These are phyloP conservation scores for Neotoma lepida DNA, from an alignment of 2,113 vertebrate species.

Conservation along the genomic window DNA sequence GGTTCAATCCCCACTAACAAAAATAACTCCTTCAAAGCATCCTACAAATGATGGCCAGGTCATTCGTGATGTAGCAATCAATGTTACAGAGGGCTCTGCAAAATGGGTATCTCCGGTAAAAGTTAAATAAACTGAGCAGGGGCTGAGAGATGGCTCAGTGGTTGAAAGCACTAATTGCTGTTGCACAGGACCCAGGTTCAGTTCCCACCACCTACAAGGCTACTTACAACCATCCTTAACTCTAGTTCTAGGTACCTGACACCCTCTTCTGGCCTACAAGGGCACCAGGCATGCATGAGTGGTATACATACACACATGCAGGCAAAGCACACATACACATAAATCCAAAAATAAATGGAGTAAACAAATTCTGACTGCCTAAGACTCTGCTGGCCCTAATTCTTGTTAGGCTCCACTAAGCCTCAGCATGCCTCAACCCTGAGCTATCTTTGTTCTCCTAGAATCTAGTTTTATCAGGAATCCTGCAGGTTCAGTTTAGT, in stretches of 20 bases:
- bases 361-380: background rate
- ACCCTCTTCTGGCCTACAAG: background rate
- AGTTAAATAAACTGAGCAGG: background rate
- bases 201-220: background rate
- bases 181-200: background rate
- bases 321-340: background rate
- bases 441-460: background rate
- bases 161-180: background rate
- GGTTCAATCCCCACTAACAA: background rate
- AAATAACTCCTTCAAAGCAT: background rate
- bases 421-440: background rate
- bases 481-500: background rate
- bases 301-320: background rate
- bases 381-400: background rate
- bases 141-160: background rate
- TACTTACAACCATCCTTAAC: background rate
- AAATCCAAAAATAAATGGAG: background rate
- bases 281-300: background rate
- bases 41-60: background rate
- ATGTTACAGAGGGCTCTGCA: background rate
- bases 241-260: background rate
- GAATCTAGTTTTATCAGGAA: background rate
- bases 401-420: background rate
- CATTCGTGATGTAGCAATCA: background rate
- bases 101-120: constrained; percentile 2